Evolutionary conservation across 2,888 invertebrate genomes (phyloP).

Genomic region (Drosophila helvetica): DNA sequence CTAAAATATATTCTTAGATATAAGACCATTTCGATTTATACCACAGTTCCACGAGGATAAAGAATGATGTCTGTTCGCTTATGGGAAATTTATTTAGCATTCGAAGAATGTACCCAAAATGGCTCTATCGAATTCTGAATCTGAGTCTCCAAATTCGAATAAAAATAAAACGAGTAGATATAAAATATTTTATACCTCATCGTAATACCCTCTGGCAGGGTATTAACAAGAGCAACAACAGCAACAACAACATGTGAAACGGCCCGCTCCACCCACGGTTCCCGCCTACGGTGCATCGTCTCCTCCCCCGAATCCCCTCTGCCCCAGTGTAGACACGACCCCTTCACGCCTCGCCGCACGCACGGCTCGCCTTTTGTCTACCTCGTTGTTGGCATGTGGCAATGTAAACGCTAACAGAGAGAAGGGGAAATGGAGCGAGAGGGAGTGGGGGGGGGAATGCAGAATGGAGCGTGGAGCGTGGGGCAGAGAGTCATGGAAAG

Average conservation of each 20-base stretch:
- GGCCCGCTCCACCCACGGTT: conserved; percentile 14
- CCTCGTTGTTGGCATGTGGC: conserved; percentile 31
- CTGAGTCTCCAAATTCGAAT: not conserved
- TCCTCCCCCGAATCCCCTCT: conserved; percentile 18
- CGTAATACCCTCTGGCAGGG: not conserved
- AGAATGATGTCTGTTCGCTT: not conserved
- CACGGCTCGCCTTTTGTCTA: conserved; percentile 74
- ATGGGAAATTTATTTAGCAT: not conserved
- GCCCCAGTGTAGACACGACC: conserved; percentile 28
- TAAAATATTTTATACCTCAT: not conserved
- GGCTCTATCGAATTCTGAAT: not conserved
- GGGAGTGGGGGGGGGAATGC: not conserved
- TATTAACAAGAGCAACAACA: not conserved
- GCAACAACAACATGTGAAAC: conserved; percentile 41
- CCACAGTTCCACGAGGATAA: too few relatives aligned
- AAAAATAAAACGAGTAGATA: not conserved
- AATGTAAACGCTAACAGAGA: conserved; percentile 7
- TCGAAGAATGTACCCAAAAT: not conserved
- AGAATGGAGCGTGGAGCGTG: not conserved
- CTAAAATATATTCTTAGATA: too few relatives aligned
- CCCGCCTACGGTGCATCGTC: not conserved
- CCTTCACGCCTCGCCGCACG: conserved; percentile 70
- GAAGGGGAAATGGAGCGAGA: not conserved
- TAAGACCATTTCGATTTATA: too few relatives aligned
- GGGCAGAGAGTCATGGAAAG: not conserved